phyloP scores from a whole-genome alignment of 2,797 vertebrate species.

The Falco naumanni region DNA sequence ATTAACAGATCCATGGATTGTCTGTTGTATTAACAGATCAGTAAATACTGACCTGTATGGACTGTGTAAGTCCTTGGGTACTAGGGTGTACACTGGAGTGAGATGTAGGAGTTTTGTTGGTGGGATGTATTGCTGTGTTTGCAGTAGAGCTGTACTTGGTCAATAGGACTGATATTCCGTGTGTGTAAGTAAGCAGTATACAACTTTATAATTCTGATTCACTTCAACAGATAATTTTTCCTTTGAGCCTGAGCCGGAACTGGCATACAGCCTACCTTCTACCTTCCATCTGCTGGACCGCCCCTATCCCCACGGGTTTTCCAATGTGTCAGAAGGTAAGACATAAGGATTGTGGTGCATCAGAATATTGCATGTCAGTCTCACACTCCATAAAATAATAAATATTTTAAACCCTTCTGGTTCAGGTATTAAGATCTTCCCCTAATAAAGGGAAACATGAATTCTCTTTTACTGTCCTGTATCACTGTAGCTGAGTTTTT shows the following conservation, averaged over 20 bases:
- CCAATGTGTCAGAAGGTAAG: not conserved
- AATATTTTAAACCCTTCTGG: not conserved
- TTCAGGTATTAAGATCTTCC: not conserved
- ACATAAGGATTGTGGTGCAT: not conserved
- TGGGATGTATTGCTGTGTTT: not conserved
- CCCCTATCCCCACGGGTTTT: not conserved
- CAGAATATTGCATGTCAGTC: not conserved
- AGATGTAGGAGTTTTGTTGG: not conserved
- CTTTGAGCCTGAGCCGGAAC: slow-evolving; percentile 49
- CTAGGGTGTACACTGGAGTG: not conserved
- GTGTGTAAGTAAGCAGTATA: not conserved
- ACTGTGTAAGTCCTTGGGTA: not conserved
- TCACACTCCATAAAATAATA: not conserved
- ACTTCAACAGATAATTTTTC: slow-evolving; percentile 37
- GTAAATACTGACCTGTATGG: not conserved
- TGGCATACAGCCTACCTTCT: not conserved
- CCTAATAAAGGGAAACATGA: not conserved
- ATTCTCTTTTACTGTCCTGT: not conserved
- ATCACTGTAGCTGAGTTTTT: not conserved
- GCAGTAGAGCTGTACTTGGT: not conserved
- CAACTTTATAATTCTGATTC: not conserved
- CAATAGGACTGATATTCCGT: not conserved
- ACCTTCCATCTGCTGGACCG: not conserved
- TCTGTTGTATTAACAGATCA: not conserved
- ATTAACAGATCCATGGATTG: not conserved